Percentiles rank a stretch among this genome's conserved stretches.
Evolutionary conservation across 2,797 vertebrate species (phyloP).

Genomic region (Parotocinclus haroldoi): DNA sequence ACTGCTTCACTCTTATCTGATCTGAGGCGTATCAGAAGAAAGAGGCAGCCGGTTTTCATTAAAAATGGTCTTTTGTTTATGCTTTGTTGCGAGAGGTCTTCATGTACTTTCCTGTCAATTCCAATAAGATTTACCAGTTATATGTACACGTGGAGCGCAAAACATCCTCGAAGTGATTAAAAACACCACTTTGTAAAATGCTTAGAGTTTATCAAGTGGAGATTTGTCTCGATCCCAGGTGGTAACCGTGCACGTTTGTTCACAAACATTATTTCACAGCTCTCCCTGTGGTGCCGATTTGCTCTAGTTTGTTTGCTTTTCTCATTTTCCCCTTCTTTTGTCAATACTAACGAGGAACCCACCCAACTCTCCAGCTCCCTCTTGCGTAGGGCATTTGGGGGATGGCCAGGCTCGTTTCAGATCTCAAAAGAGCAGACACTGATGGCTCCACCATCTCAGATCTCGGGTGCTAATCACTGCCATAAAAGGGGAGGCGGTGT

Average conservation of each 20-base stretch:
- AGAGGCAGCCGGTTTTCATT: no score
- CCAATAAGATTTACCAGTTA: no score
- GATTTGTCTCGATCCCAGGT: background rate
- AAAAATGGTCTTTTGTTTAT: no score
- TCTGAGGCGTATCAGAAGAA: conserved; percentile 10
- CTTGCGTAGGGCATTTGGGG: conserved; percentile 32
- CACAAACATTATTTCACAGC: background rate
- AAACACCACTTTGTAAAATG: no score
- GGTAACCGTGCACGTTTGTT: background rate
- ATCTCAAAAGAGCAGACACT: conserved; percentile 57
- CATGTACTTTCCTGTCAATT: no score
- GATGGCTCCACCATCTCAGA: conserved; percentile 52
- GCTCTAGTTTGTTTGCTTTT: conserved; percentile 51
- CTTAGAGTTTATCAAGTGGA: no score
- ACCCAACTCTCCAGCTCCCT: conserved; percentile 56
- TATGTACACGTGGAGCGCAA: no score
- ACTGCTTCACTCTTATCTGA: conserved; percentile 8
- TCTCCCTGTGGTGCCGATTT: background rate
- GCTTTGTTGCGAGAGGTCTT: no score
- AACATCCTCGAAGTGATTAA: no score
- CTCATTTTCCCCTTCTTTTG: conserved; percentile 66
- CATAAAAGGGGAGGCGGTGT: conserved; percentile 50
- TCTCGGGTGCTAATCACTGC: conserved; percentile 70
- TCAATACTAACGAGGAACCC: conserved; percentile 63
- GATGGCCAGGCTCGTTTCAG: conserved; percentile 57